These are phyloP conservation scores for Papilio polytes DNA, from an alignment of 1,140 invertebrate species.

Conservation along the genomic window DNA sequence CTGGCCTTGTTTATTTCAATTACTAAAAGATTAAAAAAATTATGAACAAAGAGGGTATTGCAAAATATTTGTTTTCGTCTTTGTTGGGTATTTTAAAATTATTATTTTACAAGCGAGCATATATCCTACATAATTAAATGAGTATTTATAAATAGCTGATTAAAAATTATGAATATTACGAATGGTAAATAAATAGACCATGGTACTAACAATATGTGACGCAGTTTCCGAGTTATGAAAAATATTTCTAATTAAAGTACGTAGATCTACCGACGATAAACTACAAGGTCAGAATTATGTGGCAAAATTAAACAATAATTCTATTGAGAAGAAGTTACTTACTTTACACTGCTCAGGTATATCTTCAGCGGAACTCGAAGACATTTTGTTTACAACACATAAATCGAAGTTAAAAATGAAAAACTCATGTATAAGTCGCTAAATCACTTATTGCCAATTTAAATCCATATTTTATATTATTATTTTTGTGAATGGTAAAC, in stretches of 20 bases:
- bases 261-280: neutral
- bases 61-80: neutral
- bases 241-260: neutral
- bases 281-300: constrained; percentile 49
- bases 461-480: constrained; percentile 25
- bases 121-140: neutral
- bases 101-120: neutral
- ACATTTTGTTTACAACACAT: constrained; percentile 54
- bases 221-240: constrained; percentile 1
- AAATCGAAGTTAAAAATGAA: neutral
- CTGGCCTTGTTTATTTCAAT: neutral
- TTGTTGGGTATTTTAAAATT: neutral
- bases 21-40: neutral
- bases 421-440: neutral
- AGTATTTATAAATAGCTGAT: neutral
- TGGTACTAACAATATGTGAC: constrained; percentile 10
- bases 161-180: neutral
- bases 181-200: constrained; percentile 8
- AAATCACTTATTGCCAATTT: constrained; percentile 34
- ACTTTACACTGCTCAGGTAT: constrained; percentile 74
- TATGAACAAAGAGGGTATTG: constrained; percentile 13
- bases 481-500: constrained; percentile 40
- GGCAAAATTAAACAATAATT: constrained; percentile 42
- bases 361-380: constrained; percentile 71
- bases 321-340: constrained; percentile 43